Evolutionary conservation across 2,888 invertebrate species (phyloP), one percentile per base, ranked within the genome.

Genomic region (Tromatobia lineatoria): DNA sequence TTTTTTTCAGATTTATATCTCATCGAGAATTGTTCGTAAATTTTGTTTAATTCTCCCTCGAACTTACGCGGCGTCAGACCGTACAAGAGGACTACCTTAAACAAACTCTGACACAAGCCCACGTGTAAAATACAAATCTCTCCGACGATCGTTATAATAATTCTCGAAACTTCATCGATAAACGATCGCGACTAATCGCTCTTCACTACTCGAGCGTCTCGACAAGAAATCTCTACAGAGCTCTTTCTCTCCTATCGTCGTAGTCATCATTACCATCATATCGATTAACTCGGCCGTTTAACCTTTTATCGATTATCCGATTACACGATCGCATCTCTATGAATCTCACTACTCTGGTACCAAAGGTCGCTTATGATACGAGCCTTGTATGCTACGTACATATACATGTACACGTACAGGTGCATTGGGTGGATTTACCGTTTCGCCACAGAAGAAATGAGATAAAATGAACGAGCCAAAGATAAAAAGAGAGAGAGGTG

Each of bases 201-300:
- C 23, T 20, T 23, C 45, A 23, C 45, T 11, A 66, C 18, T 64
- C 54, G 23, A 23, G n/a, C 25, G 23, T 57, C 23, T 3, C 54
- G 23, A 13, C 23, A 57, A 50, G 57, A 25, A 29, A 25, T 25
- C 13, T 20, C 34, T 11, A 38, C 18, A 18, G 38, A 38, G 18
- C 34, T 38, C 34, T 38, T 7, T 42, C 61, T 64, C 38, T 64
- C 18, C 34, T 34, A 11, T 64, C 38, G 61, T 64, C 38, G 38
- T 38, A 38, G 6, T 47, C 66, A 23, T 66, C 66, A 47, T 66
- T 66, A 47, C 25, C 66, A 15, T 66, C 23, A 45, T 66, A 73
- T 67, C 82, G 82, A 77, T 82, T 82, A 77, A 77, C 82, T 77
- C 77, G 69, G 25, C 57, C 67, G 71, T 82, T 77, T 82, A 77